These are phyloP conservation scores for Temnothorax curvispinosus DNA, from an alignment of 1,140 invertebrate genomes.

Conservation along the genomic window DNA sequence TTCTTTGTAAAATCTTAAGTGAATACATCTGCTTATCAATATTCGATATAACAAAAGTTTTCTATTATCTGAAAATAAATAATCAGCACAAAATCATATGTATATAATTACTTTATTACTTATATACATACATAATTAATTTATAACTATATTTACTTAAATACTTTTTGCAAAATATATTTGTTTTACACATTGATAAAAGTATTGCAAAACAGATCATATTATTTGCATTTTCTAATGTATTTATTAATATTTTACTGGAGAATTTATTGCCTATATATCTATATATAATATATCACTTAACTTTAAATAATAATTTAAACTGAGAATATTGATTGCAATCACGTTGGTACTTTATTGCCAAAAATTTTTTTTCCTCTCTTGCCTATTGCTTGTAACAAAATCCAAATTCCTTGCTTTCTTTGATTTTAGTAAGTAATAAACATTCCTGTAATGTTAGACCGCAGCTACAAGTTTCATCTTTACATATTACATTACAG, in stretches of 20 bases:
- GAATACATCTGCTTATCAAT: constrained; percentile 13
- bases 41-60: not conserved
- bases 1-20: not conserved
- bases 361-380: not conserved
- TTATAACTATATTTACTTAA: not conserved
- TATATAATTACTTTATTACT: not conserved
- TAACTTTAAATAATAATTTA: constrained; percentile 13
- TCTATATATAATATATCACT: not conserved
- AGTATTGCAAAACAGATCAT: not conserved
- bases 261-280: constrained; percentile 6
- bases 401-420: not conserved
- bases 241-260: not conserved
- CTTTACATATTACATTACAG: constrained; percentile 38
- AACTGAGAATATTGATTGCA: not conserved
- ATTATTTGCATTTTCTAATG: not conserved
- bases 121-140: not conserved
- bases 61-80: constrained; percentile 6
- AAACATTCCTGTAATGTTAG: constrained; percentile 57
- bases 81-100: not conserved
- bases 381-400: constrained; percentile 5
- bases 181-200: not conserved
- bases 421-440: constrained; percentile 43
- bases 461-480: constrained; percentile 56
- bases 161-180: not conserved
- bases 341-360: not conserved